Percentiles rank a stretch among this genome's conserved stretches.
phyloP scores from a whole-genome alignment of 2,888 invertebrate genomes.

The Enchytraeus crypticus region DNA sequence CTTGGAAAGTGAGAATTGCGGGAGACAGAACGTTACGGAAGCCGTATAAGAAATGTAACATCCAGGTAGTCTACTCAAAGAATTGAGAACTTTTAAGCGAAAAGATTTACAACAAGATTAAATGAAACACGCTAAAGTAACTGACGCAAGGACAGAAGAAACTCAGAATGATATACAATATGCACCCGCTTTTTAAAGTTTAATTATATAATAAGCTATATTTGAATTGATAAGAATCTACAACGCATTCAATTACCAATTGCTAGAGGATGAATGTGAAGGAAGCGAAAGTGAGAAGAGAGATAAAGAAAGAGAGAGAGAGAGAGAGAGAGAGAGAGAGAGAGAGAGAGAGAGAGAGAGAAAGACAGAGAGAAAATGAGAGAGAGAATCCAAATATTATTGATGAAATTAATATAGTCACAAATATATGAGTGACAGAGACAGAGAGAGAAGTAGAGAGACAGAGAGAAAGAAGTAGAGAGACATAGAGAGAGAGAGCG shows the following conservation, averaged over 20 bases:
- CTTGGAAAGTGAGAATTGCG: too few relatives aligned
- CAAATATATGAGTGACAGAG: background rate
- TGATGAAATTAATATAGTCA: background rate
- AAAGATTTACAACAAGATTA: too few relatives aligned
- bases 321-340: constrained; percentile 7
- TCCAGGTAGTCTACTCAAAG: too few relatives aligned
- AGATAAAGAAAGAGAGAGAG: background rate
- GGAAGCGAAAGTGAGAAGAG: background rate
- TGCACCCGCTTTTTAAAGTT: too few relatives aligned
- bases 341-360: background rate
- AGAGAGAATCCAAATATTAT: background rate
- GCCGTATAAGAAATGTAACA: too few relatives aligned
- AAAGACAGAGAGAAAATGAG: too few relatives aligned
- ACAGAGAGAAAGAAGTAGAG: background rate
- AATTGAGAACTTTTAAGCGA: too few relatives aligned
- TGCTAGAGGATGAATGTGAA: constrained; percentile 3
- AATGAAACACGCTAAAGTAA: too few relatives aligned
- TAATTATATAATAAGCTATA: too few relatives aligned
- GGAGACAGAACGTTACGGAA: too few relatives aligned
- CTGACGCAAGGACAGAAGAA: too few relatives aligned
- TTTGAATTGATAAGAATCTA: background rate
- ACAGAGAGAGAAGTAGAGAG: background rate
- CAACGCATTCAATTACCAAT: constrained; percentile 8
- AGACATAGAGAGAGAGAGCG: background rate
- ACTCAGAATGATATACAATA: too few relatives aligned